These are phyloP conservation scores for Drosophila elegans DNA, from an alignment of 1,140 invertebrate species.

Conservation along the genomic window DNA sequence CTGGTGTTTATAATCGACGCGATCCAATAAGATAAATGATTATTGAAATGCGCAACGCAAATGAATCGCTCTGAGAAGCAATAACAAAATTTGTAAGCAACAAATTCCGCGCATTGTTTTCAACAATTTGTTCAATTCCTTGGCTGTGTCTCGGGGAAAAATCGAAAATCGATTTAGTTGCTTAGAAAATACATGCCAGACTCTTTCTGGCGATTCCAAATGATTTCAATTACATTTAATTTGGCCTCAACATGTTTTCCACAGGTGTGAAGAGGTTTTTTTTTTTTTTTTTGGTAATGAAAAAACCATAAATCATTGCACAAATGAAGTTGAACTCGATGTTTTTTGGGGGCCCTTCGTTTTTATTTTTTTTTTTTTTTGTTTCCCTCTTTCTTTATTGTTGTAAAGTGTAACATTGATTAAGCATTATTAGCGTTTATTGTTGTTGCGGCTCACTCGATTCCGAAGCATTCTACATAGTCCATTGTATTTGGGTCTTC, in stretches of 20 bases:
- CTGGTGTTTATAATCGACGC: conserved; percentile 61
- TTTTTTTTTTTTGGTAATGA: conserved; percentile 64
- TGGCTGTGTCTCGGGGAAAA: conserved; percentile 30
- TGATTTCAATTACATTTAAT: conserved; percentile 70
- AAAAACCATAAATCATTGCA: conserved; percentile 75
- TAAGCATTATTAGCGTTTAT: conserved; percentile 82
- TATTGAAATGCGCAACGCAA: conserved; percentile 61
- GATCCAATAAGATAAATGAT: conserved; percentile 75
- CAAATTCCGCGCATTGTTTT: conserved; percentile 79
- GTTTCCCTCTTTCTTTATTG: conserved; percentile 53
- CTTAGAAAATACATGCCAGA: conserved; percentile 40
- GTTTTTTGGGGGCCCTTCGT: conserved; percentile 39
- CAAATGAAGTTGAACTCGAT: conserved; percentile 71
- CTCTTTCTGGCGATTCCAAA: conserved; percentile 36
- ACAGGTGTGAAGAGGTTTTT: conserved; percentile 73
- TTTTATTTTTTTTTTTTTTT: conserved; percentile 26
- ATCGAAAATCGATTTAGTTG: conserved; percentile 66
- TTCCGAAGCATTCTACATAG: conserved; percentile 34
- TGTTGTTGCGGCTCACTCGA: conserved; percentile 63
- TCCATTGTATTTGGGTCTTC: conserved; percentile 52
- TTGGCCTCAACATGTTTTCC: conserved; percentile 59
- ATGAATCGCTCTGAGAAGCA: conserved; percentile 15
- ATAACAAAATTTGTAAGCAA: conserved; percentile 65
- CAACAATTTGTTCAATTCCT: conserved; percentile 58
- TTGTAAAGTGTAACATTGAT: conserved; percentile 83